A percentile compares a stretch with the other conserved stretches of the same genome.
Conservation (phyloP, 2,888 invertebrate genomes). For the Eupithecia centaureata region DNA sequence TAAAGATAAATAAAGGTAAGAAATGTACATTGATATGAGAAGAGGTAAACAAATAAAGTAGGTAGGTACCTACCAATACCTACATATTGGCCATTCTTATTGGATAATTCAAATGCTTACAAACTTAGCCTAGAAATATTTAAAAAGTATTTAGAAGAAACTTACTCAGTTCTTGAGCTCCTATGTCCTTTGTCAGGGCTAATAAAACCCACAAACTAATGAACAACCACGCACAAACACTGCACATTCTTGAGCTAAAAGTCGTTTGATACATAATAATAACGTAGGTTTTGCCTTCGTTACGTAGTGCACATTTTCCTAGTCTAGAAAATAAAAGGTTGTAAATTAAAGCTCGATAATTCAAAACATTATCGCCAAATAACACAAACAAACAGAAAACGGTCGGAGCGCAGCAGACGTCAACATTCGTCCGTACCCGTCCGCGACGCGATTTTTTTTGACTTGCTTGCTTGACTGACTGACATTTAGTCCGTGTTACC, state of each 20-base stretch:
- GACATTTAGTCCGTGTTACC: not conserved
- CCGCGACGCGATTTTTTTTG: conserved; percentile 12
- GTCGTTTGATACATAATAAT: conserved; percentile 54
- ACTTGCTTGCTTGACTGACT: no score
- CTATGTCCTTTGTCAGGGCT: conserved; percentile 71
- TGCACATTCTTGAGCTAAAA: conserved; percentile 69
- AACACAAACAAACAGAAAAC: conserved; percentile 33
- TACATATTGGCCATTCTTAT: no score
- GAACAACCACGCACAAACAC: conserved; percentile 66
- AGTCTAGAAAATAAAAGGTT: conserved; percentile 30
- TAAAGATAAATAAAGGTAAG: not conserved
- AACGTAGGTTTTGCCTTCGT: conserved; percentile 33
- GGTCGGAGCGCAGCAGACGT: conserved; percentile 25
- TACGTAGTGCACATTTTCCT: conserved; percentile 38
- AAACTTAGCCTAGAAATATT: not conserved
- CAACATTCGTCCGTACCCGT: conserved; percentile 22
- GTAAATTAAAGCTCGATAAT: conserved; percentile 30
- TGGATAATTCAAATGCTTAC: not conserved
- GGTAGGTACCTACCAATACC: no score
- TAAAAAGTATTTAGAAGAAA: not conserved
- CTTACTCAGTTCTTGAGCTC: conserved; percentile 72
- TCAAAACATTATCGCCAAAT: conserved; percentile 26
- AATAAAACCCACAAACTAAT: conserved; percentile 71
- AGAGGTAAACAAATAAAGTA: not conserved
- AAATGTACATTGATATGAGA: not conserved